A percentile compares a stretch with the other conserved stretches of the same genome.
Conservation (phyloP, 2,888 invertebrate species). For the Aphodius sticticus region DNA sequence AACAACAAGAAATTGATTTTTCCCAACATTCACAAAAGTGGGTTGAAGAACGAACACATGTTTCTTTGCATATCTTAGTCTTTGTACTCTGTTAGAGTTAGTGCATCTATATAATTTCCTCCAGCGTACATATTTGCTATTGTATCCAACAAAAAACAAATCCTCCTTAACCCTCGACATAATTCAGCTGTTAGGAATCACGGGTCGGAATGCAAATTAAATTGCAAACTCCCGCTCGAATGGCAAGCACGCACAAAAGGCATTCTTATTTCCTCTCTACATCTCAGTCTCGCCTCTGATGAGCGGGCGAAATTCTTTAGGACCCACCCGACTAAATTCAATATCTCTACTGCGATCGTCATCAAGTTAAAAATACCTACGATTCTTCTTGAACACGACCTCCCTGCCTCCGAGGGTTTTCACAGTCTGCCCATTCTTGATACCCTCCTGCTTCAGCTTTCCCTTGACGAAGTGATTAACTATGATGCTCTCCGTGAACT, state of each 20-base stretch:
- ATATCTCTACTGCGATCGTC: constrained; percentile 7
- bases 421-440: constrained; percentile 64
- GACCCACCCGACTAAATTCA: background rate
- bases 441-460: constrained; percentile 64
- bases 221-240: background rate
- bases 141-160: background rate
- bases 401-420: constrained; percentile 68
- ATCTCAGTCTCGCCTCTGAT: constrained; percentile 5
- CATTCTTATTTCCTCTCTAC: background rate
- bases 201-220: background rate
- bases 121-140: background rate
- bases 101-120: background rate
- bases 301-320: background rate
- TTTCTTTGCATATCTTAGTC: no score
- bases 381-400: constrained; percentile 65
- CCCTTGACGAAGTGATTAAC: constrained; percentile 69
- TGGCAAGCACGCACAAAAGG: background rate
- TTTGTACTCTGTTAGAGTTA: no score
- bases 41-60: no score
- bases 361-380: constrained; percentile 58
- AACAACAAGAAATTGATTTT: no score
- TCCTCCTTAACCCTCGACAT: background rate
- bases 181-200: background rate
- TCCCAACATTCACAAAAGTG: no score
- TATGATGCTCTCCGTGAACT: constrained; percentile 69